Evolutionary conservation across 2,113 vertebrate genomes (phyloP), one percentile per base, ranked within the genome.

Genomic region (Callipepla californica): DNA sequence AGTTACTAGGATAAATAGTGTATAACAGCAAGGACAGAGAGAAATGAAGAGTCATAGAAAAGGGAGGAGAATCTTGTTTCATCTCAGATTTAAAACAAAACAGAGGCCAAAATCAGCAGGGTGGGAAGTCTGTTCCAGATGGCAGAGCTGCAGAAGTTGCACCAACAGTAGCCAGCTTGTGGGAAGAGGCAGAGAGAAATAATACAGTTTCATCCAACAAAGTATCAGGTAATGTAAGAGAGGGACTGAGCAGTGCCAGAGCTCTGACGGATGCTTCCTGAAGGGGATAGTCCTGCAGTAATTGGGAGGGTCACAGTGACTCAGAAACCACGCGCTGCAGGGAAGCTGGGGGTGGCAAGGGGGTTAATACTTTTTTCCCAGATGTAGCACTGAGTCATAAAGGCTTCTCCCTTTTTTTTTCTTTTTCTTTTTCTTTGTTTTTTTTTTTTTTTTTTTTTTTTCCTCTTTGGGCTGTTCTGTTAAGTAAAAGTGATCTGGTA

Each of bases 61-160:
- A 88, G 92, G 82, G 76, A 91, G 58, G 51, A 86, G 82, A 96
- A 90, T 68, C 83, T 74, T 91, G 76, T 96, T 96, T 95, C 80
- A 95, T 95, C 85, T 96, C 83, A 61, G 80, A 90, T 86, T 26
- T 91, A 61, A 92, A 93, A 94, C 53, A 62, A 96, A 85, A 34
- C 44, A 57, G 80, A 95, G 91, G 73, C 94, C 96, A 94, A 92
- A 96, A 91, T 81, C 94, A 96, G 95, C 91, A 86, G 94, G 93
- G 66, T 96, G 62, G 83, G 85, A 81, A 96, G 94, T 17, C 65
- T 94, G 82, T 92, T 96, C 94, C 95, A 96, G 93, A 96, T 92
- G 94, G 93, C 94, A 90, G 62, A 94, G 53, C 94, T 91, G 90
- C 90, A 91, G 90, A 94, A 93, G 15, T 92, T 95, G 58, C 87